Conservation (phyloP, 2,888 invertebrate species). For the Rhagonycha lutea region DNA sequence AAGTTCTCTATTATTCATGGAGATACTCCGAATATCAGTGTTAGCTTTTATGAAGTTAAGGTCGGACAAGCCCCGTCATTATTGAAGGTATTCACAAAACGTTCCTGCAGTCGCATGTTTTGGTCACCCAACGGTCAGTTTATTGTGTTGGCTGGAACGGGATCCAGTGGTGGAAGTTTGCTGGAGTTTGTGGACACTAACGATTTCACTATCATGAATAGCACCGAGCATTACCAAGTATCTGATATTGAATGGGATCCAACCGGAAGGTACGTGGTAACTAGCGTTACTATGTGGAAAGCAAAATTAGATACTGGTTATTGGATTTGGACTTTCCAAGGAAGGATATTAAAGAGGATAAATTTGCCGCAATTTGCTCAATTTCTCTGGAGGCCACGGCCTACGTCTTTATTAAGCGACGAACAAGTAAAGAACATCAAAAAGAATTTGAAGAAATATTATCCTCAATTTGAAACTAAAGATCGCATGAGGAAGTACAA, state of each 20-base stretch:
- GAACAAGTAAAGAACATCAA: conserved; percentile 93
- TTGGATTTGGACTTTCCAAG: conserved; percentile 98
- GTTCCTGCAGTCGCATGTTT: conserved; percentile 88
- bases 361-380: conserved; percentile 93
- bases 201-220: conserved; percentile 92
- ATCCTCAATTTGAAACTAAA: conserved; percentile 93
- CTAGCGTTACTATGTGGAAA: conserved; percentile 94
- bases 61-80: conserved; percentile 87
- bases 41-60: conserved; percentile 91
- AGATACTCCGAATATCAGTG: conserved; percentile 80
- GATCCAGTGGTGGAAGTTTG: conserved; percentile 84
- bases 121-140: conserved; percentile 98
- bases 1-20: conserved; percentile 98
- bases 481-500: conserved; percentile 90
- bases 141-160: conserved; percentile 88
- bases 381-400: conserved; percentile 94
- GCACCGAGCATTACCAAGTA: conserved; percentile 88
- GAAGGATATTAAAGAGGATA: conserved; percentile 74
- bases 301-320: conserved; percentile 91
- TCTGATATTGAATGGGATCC: conserved; percentile 99
- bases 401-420: conserved; percentile 79
- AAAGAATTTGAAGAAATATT: conserved; percentile 97
- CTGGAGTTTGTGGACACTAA: conserved; percentile 94
- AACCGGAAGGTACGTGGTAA: conserved; percentile 95
- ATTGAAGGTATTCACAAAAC: conserved; percentile 86